Base-by-base conservation (phyloP, 2,113 vertebrate genomes). In the Monopterus albus region DNA sequence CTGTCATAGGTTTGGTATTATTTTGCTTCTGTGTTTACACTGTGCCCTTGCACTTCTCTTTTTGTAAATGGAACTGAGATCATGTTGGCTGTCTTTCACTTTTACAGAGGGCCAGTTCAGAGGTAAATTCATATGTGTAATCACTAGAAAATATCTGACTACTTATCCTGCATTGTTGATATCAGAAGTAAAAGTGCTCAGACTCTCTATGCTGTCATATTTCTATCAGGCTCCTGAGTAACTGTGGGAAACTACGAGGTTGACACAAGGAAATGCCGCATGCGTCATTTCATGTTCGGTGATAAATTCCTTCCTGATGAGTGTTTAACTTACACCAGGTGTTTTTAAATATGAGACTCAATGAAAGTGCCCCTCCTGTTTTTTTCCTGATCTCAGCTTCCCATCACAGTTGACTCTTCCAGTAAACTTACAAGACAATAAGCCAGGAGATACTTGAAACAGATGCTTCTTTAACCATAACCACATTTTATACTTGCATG, bases 221-320 rank as follows among this genome's bases (percentile, higher is more conserved):
- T 42, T 13, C 7, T 58, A n/a, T 63, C 5, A 23, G 31, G n/a
- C n/a, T n/a, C n/a, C n/a, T n/a, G 20, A 42, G 40, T 47, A 49
- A 36, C 42, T 9, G 20, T 55, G 21, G 46, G 26, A 31, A 18
- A 5, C 2, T 3, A 10, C 26, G 25, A 64, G 43, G 18, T 23
- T 23, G 51, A 51, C 33, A 46, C n/a, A n/a, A n/a, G n/a, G n/a
- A 46, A 75, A 20, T 15, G 18, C 33, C 68, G 39, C 18, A 28
- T 40, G 40, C 49, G 31, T 33, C 35, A 6, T 5, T 14, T 49
- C n/a, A 20, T 29, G 36, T 31, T 49, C 14, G n/a, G 6, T 11
- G 20, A 47, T 25, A n/a, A 47, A 56, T 43, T 0, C 35, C 31
- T 14, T 23, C 25, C 25, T 52, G n/a, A n/a, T n/a, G n/a, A n/a